These are phyloP conservation scores for Lota lota DNA, from an alignment of 2,113 vertebrate genomes.

Conservation along the genomic window DNA sequence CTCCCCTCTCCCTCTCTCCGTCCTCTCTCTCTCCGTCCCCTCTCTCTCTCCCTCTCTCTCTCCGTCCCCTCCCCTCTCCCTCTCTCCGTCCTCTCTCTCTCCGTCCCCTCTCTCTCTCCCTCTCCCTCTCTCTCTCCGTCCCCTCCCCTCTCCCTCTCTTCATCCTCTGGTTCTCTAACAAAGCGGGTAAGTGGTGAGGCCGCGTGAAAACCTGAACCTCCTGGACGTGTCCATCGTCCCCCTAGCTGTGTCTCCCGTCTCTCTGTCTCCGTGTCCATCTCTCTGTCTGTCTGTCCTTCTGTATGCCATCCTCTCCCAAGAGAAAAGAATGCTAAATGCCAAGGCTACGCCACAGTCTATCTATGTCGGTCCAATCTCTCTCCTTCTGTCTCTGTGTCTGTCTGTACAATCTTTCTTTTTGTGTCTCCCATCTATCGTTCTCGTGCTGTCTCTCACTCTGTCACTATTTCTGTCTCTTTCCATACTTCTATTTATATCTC, in stretches of 20 bases:
- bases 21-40: slow-evolving; percentile 64
- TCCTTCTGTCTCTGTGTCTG: slow-evolving; percentile 39
- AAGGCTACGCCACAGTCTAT: background rate
- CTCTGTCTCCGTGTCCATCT: slow-evolving; percentile 79
- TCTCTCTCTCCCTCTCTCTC: slow-evolving; percentile 72
- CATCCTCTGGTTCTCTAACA: slow-evolving; percentile 83
- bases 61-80: slow-evolving; percentile 10
- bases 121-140: background rate
- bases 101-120: background rate
- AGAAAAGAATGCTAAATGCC: too few relatives aligned
- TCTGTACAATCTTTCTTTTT: slow-evolving; percentile 1
- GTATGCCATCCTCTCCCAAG: background rate
- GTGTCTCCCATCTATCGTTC: slow-evolving; percentile 9
- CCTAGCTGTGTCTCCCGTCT: slow-evolving; percentile 61
- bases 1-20: slow-evolving; percentile 76
- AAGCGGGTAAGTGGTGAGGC: slow-evolving; percentile 89
- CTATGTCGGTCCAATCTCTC: slow-evolving; percentile 34
- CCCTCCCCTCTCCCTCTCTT: slow-evolving; percentile 39
- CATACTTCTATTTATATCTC: too few relatives aligned
- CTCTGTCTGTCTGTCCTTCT: slow-evolving; percentile 43
- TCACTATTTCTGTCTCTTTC: slow-evolving; percentile 1
- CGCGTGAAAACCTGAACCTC: slow-evolving; percentile 48
- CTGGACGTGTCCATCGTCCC: background rate
- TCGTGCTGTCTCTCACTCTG: slow-evolving; percentile 16
- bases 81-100: slow-evolving; percentile 62